Evolutionary conservation across 2,797 vertebrate genomes (phyloP).

Genomic region (Acomys russatus): DNA sequence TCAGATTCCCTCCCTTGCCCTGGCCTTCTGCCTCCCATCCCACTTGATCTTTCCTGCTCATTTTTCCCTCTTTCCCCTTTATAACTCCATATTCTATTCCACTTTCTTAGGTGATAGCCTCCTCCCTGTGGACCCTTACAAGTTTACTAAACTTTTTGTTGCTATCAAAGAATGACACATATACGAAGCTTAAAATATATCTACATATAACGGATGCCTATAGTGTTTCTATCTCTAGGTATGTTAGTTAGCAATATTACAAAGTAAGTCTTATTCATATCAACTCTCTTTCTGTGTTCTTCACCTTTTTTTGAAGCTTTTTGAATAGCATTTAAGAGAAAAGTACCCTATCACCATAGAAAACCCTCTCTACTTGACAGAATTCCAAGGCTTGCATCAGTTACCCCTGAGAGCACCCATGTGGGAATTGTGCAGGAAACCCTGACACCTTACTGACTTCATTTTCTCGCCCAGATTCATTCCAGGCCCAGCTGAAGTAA

Average conservation of each 20-base stretch:
- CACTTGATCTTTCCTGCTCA: background rate
- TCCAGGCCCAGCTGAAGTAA: slow-evolving; percentile 67
- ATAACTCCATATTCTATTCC: background rate
- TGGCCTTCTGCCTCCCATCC: too few species aligned
- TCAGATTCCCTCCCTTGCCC: too few species aligned
- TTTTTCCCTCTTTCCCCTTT: background rate
- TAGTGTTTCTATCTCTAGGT: background rate
- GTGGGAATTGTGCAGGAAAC: slow-evolving; percentile 74
- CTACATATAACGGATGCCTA: background rate
- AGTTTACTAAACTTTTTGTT: background rate
- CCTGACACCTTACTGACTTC: slow-evolving; percentile 72
- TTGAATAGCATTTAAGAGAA: slow-evolving; percentile 14
- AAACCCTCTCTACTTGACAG: background rate
- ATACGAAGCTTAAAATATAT: background rate
- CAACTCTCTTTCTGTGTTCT: background rate
- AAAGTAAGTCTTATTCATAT: background rate
- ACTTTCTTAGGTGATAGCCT: background rate
- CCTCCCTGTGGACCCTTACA: background rate
- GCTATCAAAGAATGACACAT: background rate
- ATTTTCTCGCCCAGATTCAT: slow-evolving; percentile 66
- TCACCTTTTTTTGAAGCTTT: background rate
- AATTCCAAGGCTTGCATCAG: background rate
- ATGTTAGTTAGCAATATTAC: background rate
- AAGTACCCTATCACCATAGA: background rate
- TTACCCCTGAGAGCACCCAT: slow-evolving; percentile 5